Evolutionary conservation across 2,113 vertebrate genomes (phyloP), one percentile per base, ranked within the genome.

Genomic region (Enhydra lutris): DNA sequence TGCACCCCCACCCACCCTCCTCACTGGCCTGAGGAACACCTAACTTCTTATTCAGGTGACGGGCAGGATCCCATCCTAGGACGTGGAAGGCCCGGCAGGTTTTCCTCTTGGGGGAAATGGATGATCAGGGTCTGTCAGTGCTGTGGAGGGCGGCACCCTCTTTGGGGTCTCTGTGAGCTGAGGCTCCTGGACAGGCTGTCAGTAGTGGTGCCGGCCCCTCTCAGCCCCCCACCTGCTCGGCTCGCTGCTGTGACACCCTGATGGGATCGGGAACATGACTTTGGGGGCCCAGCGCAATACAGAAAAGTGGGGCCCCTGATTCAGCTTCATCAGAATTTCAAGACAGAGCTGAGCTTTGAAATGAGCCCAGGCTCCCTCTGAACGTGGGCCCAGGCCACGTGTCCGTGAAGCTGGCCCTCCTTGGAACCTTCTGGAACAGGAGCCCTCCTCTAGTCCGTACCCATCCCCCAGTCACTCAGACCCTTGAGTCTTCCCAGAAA

Each of bases 311-410:
- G 23, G 50, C 57, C 20, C 84, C 74, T 42, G 10, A 31, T 36
- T 79, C 57, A 6, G 52, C 45, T 24, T 15, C 5, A 13, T 8
- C 26, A 15, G 23, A 69, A 59, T 71, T 36, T 88, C 8, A 45
- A 57, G 84, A 71, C 17, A 36, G 47, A 36, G 12, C 12, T 12
- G 24, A 45, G 84, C 36, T 14, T 67, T 29, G 20, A 47, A 7
- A 15, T 1, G 2, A 69, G 76, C n/a, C 21, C 11, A 7, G n/a
- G 24, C 26, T 2, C 34, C 34, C 1, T 23, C 42, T 31, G 34
- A 47, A 31, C 1, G 0, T 26, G 20, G 23, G 8, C 34, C n/a
- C 69, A 20, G 59, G 57, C 65, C 82, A 14, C 24, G 0, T 0
- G 39, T 50, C 80, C 13, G 0, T 36, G 52, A 57, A 2, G 10